Base-by-base conservation (phyloP, 1,140 invertebrate genomes). In the Oedothorax gibbosus region DNA sequence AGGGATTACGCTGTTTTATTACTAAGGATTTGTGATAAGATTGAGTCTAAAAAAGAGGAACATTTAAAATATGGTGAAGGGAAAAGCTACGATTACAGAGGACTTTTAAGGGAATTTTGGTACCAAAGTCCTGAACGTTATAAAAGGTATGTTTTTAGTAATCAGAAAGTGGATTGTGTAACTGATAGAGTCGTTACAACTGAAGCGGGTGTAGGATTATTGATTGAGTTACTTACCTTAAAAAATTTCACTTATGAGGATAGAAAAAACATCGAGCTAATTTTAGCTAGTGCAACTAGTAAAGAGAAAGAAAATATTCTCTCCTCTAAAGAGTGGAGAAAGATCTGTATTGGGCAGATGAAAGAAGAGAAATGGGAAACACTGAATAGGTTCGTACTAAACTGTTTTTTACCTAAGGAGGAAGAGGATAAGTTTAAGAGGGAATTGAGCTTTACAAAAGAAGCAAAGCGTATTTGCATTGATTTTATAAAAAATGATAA, bases 111-210 rank as follows among this genome's bases (percentile, higher is more conserved):
- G 14, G 79, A 81, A 69, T 81, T 81, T 81, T 81, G 79, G 79
- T 18, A 15, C 7, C 51, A 81, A 81, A 71, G 64, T 71, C 62
- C 65, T 50, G 65, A 81, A 53, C 15, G 21, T 81, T 53, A 69
- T 35, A 81, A 81, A 10, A 81, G 79, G 79, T 81, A 81, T 81
- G 50, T 81, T 81, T 35, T 68, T 68, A 81, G 69, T 53, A 62
- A 69, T 69, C n/a, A 69, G 65, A 0, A 69, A 69, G 35, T 12
- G 21, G 50, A 0, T 81, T 57, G 6, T 81, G 68, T 0, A 69
- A 81, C 15, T 50, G 1, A 79, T 51, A 65, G 1, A 64, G 0
- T 51, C 0, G 0, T 62, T 57, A 9, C 0, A 49, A 60, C 14
- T 57, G 2, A 81, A 60, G 7, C 12, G 0, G 11, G 7, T 21